Percentiles rank a stretch among this genome's conserved stretches.
phyloP scores from a whole-genome alignment of 2,113 vertebrate species.

The Saccopteryx leptura region DNA sequence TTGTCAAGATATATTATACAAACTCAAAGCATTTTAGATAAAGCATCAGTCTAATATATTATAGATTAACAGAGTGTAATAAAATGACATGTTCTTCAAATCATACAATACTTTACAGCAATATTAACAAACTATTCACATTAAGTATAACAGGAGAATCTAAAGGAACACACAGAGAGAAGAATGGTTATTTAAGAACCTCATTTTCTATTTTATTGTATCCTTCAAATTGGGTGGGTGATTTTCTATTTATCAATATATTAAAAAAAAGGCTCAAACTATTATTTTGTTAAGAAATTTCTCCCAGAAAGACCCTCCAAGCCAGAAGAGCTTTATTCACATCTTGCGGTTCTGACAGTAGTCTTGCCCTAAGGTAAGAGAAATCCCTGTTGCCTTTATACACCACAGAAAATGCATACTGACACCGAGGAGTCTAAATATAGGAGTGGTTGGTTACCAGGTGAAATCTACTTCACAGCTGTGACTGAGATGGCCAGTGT shows the following conservation, averaged over 20 bases:
- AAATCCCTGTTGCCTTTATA: conserved; percentile 80
- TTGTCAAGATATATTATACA: conserved; percentile 93
- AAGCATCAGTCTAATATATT: conserved; percentile 91
- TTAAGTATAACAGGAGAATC: conserved; percentile 83
- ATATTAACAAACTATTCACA: conserved; percentile 89
- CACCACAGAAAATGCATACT: conserved; percentile 78
- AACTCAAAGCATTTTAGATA: conserved; percentile 94
- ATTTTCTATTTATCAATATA: conserved; percentile 60
- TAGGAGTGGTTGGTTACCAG: conserved; percentile 29
- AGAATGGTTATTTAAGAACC: conserved; percentile 80
- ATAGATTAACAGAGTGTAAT: conserved; percentile 87
- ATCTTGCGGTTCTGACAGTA: conserved; percentile 84
- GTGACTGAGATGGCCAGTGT: conserved; percentile 75
- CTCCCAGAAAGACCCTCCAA: conserved; percentile 80
- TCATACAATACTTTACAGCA: conserved; percentile 88
- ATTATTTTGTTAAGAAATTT: conserved; percentile 79
- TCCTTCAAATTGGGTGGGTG: conserved; percentile 58
- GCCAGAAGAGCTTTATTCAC: conserved; percentile 76
- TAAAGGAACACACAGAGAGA: conserved; percentile 80
- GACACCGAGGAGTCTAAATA: conserved; percentile 76
- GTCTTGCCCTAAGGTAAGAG: conserved; percentile 83
- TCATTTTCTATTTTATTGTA: conserved; percentile 73
- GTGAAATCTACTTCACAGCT: conserved; percentile 70
- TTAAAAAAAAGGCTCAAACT: conserved; percentile 81
- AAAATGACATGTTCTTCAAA: conserved; percentile 87